Evolutionary conservation across 2,888 invertebrate species (phyloP), one percentile per base, ranked within the genome.

Genomic region (Eudasyphora cyanicolor): DNA sequence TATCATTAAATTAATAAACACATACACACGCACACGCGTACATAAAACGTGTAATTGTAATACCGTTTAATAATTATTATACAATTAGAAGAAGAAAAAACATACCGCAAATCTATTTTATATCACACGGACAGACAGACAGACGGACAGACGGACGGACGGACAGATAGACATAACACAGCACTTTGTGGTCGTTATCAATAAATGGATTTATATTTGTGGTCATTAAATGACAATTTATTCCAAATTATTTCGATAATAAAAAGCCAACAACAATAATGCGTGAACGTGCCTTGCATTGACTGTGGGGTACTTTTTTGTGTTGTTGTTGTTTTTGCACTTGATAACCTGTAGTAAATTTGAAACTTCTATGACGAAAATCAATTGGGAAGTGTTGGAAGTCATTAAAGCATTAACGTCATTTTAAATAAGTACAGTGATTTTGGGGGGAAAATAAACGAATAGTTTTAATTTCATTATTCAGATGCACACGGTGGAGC

Each of bases 171-270:
- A 45, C 27, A 32, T 32, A 17, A n/a, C 29, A 62, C 8, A 17
- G 2, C 19, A 17, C 38, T 35, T 67, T 14, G 19, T 24, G 5
- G 62, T 12, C 19, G 38, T 64, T 67, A 73, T 79, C 54, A 73
- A 73, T 64, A 54, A 76, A 73, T 57, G n/a, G 42, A 67, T 75
- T 75, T 75, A 62, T 69, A 38, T 19, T 70, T 75, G 35, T 17
- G 62, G 27, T 70, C 79, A 80, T 80, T 70, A 75, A 45, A 17
- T 70, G 10, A 49, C 69, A 62, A 70, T 75, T 51, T 35, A 67
- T 35, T 62, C 19, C 19, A 64, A 35, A 57, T 67, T 67, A 67
- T 42, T 38, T 14, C 42, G 24, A 38, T 38, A 4, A n/a, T 35
- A 67, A 67, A 64, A 38, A 49, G 2, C n/a, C n/a, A n/a, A n/a